Evolutionary conservation across 2,113 vertebrate genomes (phyloP), one percentile per base, ranked within the genome.

Genomic region (Antechinus flavipes): DNA sequence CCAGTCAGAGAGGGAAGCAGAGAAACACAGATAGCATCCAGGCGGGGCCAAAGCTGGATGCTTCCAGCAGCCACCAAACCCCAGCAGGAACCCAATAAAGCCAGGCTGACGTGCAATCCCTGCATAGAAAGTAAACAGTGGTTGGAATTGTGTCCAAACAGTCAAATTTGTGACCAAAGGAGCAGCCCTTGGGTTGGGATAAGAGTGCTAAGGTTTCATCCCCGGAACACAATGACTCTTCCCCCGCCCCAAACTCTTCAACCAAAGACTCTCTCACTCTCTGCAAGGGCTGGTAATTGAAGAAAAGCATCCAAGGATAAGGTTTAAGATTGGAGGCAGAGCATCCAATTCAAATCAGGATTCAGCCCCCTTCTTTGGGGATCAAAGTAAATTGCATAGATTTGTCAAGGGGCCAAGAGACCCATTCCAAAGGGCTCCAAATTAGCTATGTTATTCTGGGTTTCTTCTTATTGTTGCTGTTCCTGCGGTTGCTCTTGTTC

Each of bases 151-250:
- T 52, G 3, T 90, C n/a, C 90, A 49, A 90, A 90, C n/a, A 90
- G 90, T 50, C n/a, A 90, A 90, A 52, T 90, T 90, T 90, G 25
- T 90, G 90, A 90, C 90, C 90, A 90, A 90, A 47, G 90, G 24
- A 50, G 90, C 68, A 84, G n/a, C 68, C n/a, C 19, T 84, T 84
- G 68, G 68, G 16, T 84, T 84, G 47, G 49, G 90, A 25, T 27
- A 30, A 90, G 90, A 47, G 27, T 50, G 90, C 47, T 90, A 52
- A 50, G 90, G 25, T 49, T 90, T 90, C 90, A 50, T 50, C 25
- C 26, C 90, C 50, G 27, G 27, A 90, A 84, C 68, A 84, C 68
- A 42, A 84, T 84, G 68, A 8, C n/a, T 84, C n/a, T 42, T 6
- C 68, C 68, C 68, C 68, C 35, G 2, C 22, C 35, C 68, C 68